Percentiles rank a stretch among this genome's conserved stretches.
These are phyloP conservation scores for Aphrocallistes beatrix DNA, from an alignment of 37 sponge, comb jelly and placozoan genomes.

Conservation along the genomic window DNA sequence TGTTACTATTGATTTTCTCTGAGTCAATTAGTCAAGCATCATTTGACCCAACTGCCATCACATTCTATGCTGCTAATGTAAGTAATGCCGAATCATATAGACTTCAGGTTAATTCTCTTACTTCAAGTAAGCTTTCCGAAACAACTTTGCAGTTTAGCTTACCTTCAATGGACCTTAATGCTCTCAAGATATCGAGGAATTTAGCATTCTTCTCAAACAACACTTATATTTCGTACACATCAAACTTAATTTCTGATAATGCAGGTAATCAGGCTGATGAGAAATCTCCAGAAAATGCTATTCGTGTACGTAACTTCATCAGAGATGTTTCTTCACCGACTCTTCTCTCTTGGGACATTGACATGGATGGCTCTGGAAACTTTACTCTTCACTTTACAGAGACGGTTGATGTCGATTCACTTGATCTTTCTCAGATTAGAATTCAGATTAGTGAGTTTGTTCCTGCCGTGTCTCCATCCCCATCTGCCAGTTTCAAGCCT, in stretches of 20 bases:
- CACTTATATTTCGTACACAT: slow-evolving; percentile 4
- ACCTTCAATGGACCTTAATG: not conserved
- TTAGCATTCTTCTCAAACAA: not conserved
- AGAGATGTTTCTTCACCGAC: slow-evolving; percentile 24
- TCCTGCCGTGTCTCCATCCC: not conserved
- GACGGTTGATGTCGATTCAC: slow-evolving; percentile 27
- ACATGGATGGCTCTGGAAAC: slow-evolving; percentile 39
- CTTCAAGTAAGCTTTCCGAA: not conserved
- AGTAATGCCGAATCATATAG: not conserved
- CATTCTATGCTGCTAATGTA: slow-evolving; percentile 6
- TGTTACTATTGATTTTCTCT: slow-evolving; percentile 20
- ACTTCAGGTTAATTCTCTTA: not conserved
- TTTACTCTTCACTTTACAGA: slow-evolving; percentile 54
- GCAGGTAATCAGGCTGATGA: not conserved
- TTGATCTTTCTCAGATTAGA: not conserved
- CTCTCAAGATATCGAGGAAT: not conserved
- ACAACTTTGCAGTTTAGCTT: not conserved
- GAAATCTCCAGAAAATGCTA: slow-evolving; percentile 28
- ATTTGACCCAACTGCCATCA: not conserved
- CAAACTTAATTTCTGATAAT: not conserved
- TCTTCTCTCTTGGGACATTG: slow-evolving; percentile 22
- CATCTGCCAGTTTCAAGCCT: not conserved
- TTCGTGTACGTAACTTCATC: slow-evolving; percentile 32
- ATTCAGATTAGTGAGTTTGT: not conserved
- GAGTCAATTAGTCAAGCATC: slow-evolving; percentile 1